Conservation (phyloP, 1,140 invertebrate species). For the Zaprionus ornatus region DNA sequence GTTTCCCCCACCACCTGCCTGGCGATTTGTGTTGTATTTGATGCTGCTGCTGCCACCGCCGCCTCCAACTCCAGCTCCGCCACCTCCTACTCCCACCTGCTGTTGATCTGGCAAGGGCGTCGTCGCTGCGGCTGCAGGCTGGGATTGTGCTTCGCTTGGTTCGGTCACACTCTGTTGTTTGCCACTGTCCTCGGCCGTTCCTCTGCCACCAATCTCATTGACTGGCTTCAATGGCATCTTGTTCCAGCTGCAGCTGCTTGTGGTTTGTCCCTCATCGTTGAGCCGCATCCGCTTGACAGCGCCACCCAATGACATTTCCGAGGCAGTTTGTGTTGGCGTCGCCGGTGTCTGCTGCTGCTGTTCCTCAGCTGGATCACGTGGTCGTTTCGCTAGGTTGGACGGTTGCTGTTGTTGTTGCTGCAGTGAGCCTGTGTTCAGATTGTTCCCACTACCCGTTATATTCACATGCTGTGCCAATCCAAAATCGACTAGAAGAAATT, state of each 20-base stretch:
- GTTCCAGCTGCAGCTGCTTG: constrained; percentile 13
- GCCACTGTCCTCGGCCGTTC: neutral
- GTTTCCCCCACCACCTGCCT: constrained; percentile 1
- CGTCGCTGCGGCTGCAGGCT: constrained; percentile 2
- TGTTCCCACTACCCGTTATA: neutral
- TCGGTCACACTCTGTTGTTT: constrained; percentile 3
- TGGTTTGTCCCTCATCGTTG: constrained; percentile 41
- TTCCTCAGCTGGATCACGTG: constrained; percentile 43
- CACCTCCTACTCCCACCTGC: neutral
- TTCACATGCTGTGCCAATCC: constrained; percentile 90
- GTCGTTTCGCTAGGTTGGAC: constrained; percentile 30
- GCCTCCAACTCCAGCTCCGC: neutral
- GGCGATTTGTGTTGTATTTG: constrained; percentile 68
- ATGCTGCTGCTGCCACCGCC: constrained; percentile 1
- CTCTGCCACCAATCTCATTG: constrained; percentile 61
- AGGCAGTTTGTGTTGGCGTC: neutral
- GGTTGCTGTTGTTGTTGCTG: constrained; percentile 18
- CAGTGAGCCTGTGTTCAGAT: neutral
- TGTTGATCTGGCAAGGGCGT: neutral
- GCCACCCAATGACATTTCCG: constrained; percentile 42
- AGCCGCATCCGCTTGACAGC: constrained; percentile 65
- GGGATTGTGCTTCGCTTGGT: neutral
- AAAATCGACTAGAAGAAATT: constrained; percentile 94
- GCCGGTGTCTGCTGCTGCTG: neutral
- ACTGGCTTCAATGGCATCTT: constrained; percentile 80